A percentile compares a stretch with the other conserved stretches of the same genome.
Evolutionary conservation across 2,888 invertebrate species (phyloP).

Genomic region (Eupithecia vulgata): DNA sequence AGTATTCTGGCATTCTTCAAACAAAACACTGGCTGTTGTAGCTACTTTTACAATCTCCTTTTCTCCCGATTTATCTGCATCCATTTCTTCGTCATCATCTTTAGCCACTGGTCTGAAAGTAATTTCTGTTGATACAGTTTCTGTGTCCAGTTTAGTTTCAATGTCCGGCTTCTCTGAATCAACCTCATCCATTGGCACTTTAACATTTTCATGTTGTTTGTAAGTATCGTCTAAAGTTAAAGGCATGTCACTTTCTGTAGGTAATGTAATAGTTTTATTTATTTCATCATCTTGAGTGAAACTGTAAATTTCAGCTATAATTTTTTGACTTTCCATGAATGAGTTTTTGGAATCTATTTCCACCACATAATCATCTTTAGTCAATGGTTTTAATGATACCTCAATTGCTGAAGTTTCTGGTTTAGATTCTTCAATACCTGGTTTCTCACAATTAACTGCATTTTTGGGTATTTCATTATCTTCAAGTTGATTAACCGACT

Average conservation of each 20-base stretch:
- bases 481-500: neutral
- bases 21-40: neutral
- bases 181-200: neutral
- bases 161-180: neutral
- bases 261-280: neutral
- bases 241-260: neutral
- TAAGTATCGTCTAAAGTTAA: neutral
- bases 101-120: neutral
- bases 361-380: slow-evolving; percentile 5
- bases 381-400: neutral
- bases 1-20: neutral
- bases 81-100: slow-evolving; percentile 9
- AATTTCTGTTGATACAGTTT: neutral
- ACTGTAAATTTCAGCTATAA: slow-evolving; percentile 4
- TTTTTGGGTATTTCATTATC: slow-evolving; percentile 1
- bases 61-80: slow-evolving; percentile 17
- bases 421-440: neutral
- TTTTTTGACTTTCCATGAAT: slow-evolving; percentile 7
- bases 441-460: neutral
- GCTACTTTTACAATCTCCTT: neutral
- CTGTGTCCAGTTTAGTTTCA: neutral
- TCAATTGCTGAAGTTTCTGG: neutral
- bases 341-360: neutral
- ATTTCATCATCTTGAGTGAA: slow-evolving; percentile 4
- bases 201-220: neutral